Base-by-base conservation (phyloP, 2,888 invertebrate species). In the Ochropleura leucogaster region DNA sequence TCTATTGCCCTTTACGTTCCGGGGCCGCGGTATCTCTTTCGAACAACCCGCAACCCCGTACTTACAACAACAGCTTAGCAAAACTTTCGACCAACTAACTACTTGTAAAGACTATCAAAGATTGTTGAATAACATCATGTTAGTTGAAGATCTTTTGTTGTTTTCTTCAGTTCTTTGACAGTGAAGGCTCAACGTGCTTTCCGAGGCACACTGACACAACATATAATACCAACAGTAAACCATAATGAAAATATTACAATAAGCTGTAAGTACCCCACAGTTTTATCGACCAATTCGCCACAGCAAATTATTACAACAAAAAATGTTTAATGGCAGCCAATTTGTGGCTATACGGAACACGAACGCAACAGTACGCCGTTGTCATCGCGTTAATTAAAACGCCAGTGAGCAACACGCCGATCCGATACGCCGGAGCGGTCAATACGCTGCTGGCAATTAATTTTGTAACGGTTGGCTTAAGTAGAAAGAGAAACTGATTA, bases 311-410 rank as follows among this genome's bases (percentile, higher is more conserved):
- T 82, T 59, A 71, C 82, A 72, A 65, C 76, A 82, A 82, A 80
- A 82, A 85, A 68, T 69, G 20, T 76, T 76, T 82, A 81, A 85
- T 82, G 68, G 73, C 16, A 30, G 68, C 77, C 82, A 77, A 85
- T 83, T 83, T 85, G 85, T 46, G 82, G 82, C 82, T 68, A 83
- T 83, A 83, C 73, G 71, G 68, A 84, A 85, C 85, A 82, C 71
- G 84, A 71, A 72, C 84, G 84, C 71, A 72, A 79, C 86, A 71
- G 67, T 82, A 84, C 83, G 66, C 85, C 71, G 80, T 84, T 84
- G 84, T 85, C 86, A 85, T 83, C 86, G 71, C 73, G 83, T 85
- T 84, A 84, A 84, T 84, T 85, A 84, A 85, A 83, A 79, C 84
- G 79, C 82, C 85, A 76, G 72, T 69, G 79, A 78, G 79, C 84